Percentiles rank a stretch among this genome's conserved stretches.
Evolutionary conservation across 2,113 vertebrate species (phyloP).

Genomic region (Herpailurus yagouaroundi): DNA sequence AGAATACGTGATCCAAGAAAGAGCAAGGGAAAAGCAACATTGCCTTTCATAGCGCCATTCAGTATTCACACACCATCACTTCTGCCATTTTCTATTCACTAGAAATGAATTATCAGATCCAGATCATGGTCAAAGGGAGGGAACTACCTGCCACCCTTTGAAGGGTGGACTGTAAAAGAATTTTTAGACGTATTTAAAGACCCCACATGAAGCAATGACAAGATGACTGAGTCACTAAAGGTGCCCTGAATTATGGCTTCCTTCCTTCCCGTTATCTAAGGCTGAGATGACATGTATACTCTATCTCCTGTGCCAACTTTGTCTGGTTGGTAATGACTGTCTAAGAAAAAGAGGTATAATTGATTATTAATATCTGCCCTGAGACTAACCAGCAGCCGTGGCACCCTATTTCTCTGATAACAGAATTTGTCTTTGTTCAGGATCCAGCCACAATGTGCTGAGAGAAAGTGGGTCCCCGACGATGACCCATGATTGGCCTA

Average conservation of each 20-base stretch:
- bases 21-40: not conserved
- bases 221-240: not conserved
- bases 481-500: not conserved
- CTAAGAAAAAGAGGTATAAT: not conserved
- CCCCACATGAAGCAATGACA: not conserved
- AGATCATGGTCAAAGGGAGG: not conserved
- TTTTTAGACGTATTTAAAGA: not conserved
- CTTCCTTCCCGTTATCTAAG: not conserved
- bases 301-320: not conserved
- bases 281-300: not conserved
- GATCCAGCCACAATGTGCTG: not conserved
- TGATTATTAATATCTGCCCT: not conserved
- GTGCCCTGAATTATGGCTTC: not conserved
- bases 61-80: not conserved
- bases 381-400: not conserved
- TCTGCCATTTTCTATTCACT: not conserved
- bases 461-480: not conserved
- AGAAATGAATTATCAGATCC: not conserved
- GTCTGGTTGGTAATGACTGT: not conserved
- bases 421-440: not conserved
- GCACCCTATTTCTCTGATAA: not conserved
- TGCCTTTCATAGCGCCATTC: not conserved
- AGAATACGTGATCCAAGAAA: not conserved
- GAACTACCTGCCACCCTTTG: not conserved
- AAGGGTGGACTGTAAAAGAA: not conserved